Percentiles rank a stretch among this genome's conserved stretches.
Evolutionary conservation across 2,113 vertebrate genomes (phyloP).

Genomic region (Progne subis): DNA sequence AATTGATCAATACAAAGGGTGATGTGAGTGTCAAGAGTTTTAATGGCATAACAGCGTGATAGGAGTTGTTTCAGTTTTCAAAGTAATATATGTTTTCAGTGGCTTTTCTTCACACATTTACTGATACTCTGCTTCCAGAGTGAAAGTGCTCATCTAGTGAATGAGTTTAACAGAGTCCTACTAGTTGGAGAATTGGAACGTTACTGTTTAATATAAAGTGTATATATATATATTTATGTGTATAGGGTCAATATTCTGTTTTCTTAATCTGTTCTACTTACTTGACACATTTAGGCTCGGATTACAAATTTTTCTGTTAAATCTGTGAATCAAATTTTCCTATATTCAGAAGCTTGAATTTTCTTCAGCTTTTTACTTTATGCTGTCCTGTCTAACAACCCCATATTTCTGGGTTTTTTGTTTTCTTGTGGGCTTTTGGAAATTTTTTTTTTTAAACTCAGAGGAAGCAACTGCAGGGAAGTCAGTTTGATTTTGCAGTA

Average conservation of each 20-base stretch:
- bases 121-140: neutral
- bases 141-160: neutral
- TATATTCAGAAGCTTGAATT: neutral
- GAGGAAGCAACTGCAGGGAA: neutral
- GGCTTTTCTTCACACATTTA: neutral
- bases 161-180: neutral
- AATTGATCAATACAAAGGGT: neutral
- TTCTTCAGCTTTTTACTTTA: neutral
- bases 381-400: rapidly evolving
- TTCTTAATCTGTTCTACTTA: neutral
- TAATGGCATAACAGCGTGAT: neutral
- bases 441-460: neutral
- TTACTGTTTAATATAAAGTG: neutral
- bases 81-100: neutral
- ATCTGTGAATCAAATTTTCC: neutral
- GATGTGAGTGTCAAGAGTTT: neutral
- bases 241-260: neutral
- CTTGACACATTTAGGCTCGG: neutral
- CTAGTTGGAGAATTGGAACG: neutral
- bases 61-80: neutral
- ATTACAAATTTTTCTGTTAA: neutral
- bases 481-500: neutral
- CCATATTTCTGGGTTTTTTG: neutral
- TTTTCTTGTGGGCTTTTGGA: neutral
- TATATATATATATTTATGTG: neutral